Percentiles rank a stretch among this genome's conserved stretches.
Evolutionary conservation across 2,113 vertebrate species (phyloP).

Genomic region (Hippocampus comes): DNA sequence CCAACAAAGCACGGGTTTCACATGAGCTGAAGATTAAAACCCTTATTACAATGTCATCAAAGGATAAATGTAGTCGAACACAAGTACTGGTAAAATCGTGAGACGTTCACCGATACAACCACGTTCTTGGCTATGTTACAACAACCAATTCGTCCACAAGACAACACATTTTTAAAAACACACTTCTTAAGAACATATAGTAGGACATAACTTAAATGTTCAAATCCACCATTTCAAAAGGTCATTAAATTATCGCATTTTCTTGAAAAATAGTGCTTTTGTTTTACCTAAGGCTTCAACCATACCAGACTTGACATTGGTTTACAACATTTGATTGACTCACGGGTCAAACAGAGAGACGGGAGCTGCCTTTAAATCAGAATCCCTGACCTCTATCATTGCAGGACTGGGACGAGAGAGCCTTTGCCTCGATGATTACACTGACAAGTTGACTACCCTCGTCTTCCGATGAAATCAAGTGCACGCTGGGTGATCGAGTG

Average conservation of each 20-base stretch:
- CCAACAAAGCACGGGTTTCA: not conserved
- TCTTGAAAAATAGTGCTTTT: not conserved
- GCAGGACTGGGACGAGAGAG: constrained; percentile 7
- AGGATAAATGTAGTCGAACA: not conserved
- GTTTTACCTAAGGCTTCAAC: not conserved
- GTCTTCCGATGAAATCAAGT: constrained; percentile 15
- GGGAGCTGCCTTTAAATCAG: not conserved
- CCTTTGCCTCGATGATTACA: constrained; percentile 1
- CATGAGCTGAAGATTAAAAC: not conserved
- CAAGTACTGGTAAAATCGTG: not conserved
- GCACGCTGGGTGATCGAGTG: constrained; percentile 25
- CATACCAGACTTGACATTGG: not conserved
- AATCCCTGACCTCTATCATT: not conserved
- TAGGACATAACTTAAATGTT: not conserved
- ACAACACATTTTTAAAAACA: not conserved
- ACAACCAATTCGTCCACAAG: not conserved
- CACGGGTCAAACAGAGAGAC: constrained; percentile 14
- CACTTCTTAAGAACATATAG: not conserved
- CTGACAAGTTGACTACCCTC: not conserved
- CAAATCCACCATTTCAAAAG: not conserved
- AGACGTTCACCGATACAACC: not conserved
- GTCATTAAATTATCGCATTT: not conserved
- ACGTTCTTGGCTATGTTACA: not conserved
- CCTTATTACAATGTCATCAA: not conserved
- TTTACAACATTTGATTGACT: constrained; percentile 3